Evolutionary conservation across 2,797 vertebrate genomes (phyloP).

Genomic region (Phoeniculus purpureus): DNA sequence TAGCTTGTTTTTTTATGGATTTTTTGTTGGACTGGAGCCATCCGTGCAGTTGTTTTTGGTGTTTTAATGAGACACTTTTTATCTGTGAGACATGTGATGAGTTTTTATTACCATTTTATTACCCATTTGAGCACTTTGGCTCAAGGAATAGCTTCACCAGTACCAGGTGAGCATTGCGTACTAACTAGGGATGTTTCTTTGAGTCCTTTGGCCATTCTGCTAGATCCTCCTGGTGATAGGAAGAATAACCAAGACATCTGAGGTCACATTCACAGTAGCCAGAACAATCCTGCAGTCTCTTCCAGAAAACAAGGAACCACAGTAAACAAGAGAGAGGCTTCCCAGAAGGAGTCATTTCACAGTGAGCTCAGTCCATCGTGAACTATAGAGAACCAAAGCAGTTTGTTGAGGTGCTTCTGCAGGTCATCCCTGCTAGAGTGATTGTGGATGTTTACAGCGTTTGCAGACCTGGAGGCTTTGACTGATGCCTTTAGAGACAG

Average conservation of each 20-base stretch:
- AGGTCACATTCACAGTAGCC: neutral
- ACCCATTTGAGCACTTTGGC: neutral
- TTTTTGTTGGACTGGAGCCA: neutral
- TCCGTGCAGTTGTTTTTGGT: rapidly evolving
- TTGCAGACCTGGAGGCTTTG: neutral
- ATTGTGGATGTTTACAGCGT: neutral
- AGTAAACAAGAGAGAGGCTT: conserved; percentile 60
- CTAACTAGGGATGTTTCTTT: neutral
- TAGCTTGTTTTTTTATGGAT: neutral
- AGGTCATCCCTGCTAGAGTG: rapidly evolving
- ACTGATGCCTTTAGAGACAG: neutral
- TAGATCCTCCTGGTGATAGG: neutral
- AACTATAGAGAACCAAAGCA: neutral
- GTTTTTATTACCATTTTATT: neutral
- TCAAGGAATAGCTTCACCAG: neutral
- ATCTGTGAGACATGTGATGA: neutral
- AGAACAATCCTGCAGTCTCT: neutral
- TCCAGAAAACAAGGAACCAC: conserved; percentile 14
- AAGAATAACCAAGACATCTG: neutral
- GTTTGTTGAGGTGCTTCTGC: neutral
- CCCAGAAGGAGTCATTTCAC: neutral
- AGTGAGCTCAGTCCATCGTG: neutral
- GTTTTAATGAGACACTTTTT: neutral
- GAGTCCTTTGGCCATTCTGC: neutral
- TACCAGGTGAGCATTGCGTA: neutral